These are phyloP conservation scores for Scarus forsteni DNA, from an alignment of 2,797 vertebrate species.

Conservation along the genomic window DNA sequence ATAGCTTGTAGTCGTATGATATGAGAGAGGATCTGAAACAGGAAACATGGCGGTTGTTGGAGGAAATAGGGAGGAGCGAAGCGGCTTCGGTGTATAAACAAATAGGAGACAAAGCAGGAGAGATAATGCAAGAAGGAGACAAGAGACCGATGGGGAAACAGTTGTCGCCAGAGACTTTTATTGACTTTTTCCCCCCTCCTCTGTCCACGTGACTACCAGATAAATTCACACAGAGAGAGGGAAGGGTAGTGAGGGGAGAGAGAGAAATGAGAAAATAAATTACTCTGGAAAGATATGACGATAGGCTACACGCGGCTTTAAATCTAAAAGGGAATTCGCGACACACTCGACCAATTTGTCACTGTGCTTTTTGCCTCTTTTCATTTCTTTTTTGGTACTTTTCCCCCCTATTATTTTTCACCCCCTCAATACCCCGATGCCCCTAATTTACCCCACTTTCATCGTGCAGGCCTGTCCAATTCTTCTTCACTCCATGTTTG, in stretches of 20 bases:
- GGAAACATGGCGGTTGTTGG: conserved; percentile 67
- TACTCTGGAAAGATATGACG: conserved; percentile 94
- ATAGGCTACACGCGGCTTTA: conserved; percentile 88
- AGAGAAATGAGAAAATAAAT: conserved; percentile 98
- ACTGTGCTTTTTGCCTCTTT: conserved; percentile 86
- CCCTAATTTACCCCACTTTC: conserved; percentile 74
- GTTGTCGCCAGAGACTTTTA: conserved; percentile 89
- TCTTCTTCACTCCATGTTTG: conserved; percentile 67
- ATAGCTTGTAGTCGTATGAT: conserved; percentile 72
- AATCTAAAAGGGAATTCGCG: conserved; percentile 88
- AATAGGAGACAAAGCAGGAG: conserved; percentile 80
- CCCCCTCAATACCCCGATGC: conserved; percentile 78
- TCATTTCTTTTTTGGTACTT: conserved; percentile 80
- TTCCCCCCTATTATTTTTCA: conserved; percentile 76
- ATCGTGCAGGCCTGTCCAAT: conserved; percentile 68
- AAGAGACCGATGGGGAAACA: conserved; percentile 84
- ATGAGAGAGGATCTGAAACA: conserved; percentile 72
- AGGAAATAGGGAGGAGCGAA: conserved; percentile 76
- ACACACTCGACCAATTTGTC: conserved; percentile 90
- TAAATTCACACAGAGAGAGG: conserved; percentile 79
- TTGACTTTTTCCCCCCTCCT: conserved; percentile 81
- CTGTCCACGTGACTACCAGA: conserved; percentile 86
- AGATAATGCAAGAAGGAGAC: conserved; percentile 83
- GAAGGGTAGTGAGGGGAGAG: conserved; percentile 82
- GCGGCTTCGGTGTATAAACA: conserved; percentile 79